Conservation (phyloP, 2,113 vertebrate species). For the Tragelaphus strepsiceros region DNA sequence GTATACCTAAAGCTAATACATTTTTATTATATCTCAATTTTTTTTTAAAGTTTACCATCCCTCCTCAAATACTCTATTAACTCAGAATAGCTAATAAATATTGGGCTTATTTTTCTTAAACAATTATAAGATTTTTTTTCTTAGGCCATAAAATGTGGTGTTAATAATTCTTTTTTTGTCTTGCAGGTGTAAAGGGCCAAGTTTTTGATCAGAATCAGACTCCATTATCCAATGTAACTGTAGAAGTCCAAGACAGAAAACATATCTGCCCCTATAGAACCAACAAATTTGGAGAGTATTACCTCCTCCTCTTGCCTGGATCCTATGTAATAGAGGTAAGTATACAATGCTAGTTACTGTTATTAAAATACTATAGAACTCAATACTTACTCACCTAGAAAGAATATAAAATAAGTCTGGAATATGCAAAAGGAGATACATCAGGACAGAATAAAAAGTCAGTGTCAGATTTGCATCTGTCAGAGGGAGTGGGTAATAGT, state of each 20-base stretch:
- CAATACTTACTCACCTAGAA: not conserved
- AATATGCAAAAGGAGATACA: not conserved
- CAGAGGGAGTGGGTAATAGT: not conserved
- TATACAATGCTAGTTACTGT: not conserved
- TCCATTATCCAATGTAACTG: conserved; percentile 84
- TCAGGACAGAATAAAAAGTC: not conserved
- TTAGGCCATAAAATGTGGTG: not conserved
- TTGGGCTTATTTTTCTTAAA: not conserved
- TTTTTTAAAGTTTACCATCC: not conserved
- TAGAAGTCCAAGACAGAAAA: conserved; percentile 86
- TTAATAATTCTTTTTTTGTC: conserved; percentile 16
- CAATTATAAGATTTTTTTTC: not conserved
- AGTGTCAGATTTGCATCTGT: not conserved
- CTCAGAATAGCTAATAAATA: conserved; percentile 10
- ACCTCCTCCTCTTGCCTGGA: conserved; percentile 91
- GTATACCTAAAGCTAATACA: not conserved
- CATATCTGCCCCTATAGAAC: conserved; percentile 91
- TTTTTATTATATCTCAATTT: not conserved
- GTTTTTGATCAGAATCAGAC: conserved; percentile 82
- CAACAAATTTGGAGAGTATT: conserved; percentile 91
- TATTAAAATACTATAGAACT: not conserved
- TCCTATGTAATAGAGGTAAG: conserved; percentile 91
- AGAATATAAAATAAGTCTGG: not conserved
- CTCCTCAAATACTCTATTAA: not conserved
- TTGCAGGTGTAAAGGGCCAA: conserved; percentile 92